Evolutionary conservation across 2,888 invertebrate genomes (phyloP).

Genomic region (Neoascia interrupta): DNA sequence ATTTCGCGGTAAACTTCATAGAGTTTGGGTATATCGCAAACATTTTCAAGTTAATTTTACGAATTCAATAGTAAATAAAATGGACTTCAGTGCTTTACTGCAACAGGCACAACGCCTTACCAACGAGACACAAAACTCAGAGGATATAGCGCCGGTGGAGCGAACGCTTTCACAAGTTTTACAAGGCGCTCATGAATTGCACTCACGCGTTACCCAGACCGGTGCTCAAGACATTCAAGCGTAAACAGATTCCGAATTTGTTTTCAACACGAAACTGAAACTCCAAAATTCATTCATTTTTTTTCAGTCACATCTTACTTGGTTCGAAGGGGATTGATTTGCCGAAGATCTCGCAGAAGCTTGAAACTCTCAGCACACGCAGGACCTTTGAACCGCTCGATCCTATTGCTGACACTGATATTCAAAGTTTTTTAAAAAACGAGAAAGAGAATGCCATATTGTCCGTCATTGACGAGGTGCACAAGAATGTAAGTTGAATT

Average conservation of each 20-base stretch:
- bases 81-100: conserved; percentile 91
- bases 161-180: conserved; percentile 94
- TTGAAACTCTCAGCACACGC: conserved; percentile 92
- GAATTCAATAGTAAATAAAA: conserved; percentile 70
- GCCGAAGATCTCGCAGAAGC: conserved; percentile 94
- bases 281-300: background rate
- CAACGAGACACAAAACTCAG: conserved; percentile 91
- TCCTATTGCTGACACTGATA: conserved; percentile 94
- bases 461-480: conserved; percentile 93
- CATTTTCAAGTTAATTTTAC: background rate
- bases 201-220: conserved; percentile 91
- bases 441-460: conserved; percentile 96
- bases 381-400: conserved; percentile 93
- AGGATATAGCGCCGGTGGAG: conserved; percentile 91
- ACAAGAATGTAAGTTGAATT: conserved; percentile 85
- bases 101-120: conserved; percentile 95
- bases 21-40: background rate
- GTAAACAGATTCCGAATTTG: conserved; percentile 77
- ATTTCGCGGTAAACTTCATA: background rate
- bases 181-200: conserved; percentile 93
- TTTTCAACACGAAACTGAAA: no score
- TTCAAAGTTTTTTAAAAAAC: conserved; percentile 93
- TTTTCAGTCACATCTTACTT: conserved; percentile 88
- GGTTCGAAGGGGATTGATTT: conserved; percentile 96
- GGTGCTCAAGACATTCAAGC: conserved; percentile 95